Percentiles rank a stretch among this genome's conserved stretches.
Evolutionary conservation across 2,888 invertebrate genomes (phyloP).

Genomic region (Chalcosyrphus nemorum): DNA sequence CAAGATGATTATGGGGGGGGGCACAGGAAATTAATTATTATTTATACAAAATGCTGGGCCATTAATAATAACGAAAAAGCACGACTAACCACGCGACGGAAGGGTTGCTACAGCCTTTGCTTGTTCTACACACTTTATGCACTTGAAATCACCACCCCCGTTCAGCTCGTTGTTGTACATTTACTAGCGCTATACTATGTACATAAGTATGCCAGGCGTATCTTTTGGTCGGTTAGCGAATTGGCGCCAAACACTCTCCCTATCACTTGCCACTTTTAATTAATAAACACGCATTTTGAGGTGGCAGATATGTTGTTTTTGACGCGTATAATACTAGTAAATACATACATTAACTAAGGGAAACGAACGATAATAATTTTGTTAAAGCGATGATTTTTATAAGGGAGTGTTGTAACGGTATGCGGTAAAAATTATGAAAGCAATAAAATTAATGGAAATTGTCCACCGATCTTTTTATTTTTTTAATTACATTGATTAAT

Average conservation of each 20-base stretch:
- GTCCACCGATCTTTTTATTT: neutral
- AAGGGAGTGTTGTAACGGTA: constrained; percentile 38
- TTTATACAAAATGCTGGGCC: constrained; percentile 75
- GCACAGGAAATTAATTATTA: constrained; percentile 80
- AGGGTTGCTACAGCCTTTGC: constrained; percentile 53
- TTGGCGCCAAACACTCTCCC: constrained; percentile 76
- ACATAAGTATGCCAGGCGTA: constrained; percentile 13
- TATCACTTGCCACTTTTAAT: constrained; percentile 80
- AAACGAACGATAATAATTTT: constrained; percentile 39
- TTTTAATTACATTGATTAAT: constrained; percentile 3
- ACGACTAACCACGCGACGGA: constrained; percentile 59
- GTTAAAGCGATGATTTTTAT: constrained; percentile 46
- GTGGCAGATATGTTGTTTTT: constrained; percentile 74
- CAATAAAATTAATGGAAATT: constrained; percentile 59
- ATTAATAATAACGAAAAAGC: constrained; percentile 69
- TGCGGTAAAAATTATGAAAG: constrained; percentile 13
- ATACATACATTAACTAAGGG: neutral
- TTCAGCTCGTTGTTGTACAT: constrained; percentile 19
- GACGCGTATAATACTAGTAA: constrained; percentile 8
- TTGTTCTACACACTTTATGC: constrained; percentile 40
- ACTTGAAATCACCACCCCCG: constrained; percentile 39
- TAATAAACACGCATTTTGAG: constrained; percentile 82
- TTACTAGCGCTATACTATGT: neutral
- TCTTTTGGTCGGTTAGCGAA: constrained; percentile 47
- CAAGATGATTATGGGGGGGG: constrained; percentile 21